Percentiles rank a stretch among this genome's conserved stretches.
Evolutionary conservation across 2,113 vertebrate genomes (phyloP).

Genomic region (Porphyrio hochstetteri): DNA sequence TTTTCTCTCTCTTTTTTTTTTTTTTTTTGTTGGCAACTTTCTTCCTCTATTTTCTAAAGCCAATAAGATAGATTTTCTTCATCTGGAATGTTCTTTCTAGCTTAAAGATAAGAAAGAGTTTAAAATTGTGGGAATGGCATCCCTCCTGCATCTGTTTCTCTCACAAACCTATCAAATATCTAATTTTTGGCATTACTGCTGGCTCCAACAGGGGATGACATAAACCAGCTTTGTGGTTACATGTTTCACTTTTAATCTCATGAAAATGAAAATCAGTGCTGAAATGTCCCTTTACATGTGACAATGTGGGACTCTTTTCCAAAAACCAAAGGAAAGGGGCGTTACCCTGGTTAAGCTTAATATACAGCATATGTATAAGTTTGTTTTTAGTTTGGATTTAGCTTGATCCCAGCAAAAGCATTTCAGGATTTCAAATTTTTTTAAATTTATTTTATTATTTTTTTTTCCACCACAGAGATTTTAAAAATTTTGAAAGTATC

Average conservation of each 20-base stretch:
- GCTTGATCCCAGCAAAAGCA: slow-evolving; percentile 39
- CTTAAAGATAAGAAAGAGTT: slow-evolving; percentile 88
- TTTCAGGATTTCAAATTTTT: neutral
- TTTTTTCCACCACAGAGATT: slow-evolving; percentile 15
- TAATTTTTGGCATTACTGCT: slow-evolving; percentile 87
- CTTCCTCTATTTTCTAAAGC: slow-evolving; percentile 76
- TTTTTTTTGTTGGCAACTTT: slow-evolving; percentile 75
- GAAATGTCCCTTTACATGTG: slow-evolving; percentile 82
- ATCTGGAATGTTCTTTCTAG: slow-evolving; percentile 84
- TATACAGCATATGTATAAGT: slow-evolving; percentile 74
- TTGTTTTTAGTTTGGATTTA: slow-evolving; percentile 59
- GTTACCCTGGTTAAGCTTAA: slow-evolving; percentile 74
- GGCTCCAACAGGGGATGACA: slow-evolving; percentile 85
- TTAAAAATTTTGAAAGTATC: slow-evolving; percentile 30
- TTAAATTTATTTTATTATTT: neutral
- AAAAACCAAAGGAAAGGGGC: slow-evolving; percentile 75
- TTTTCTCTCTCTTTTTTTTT: neutral
- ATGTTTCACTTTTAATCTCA: slow-evolving; percentile 87
- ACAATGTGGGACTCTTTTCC: slow-evolving; percentile 77
- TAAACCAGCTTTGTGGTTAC: slow-evolving; percentile 91
- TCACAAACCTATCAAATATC: slow-evolving; percentile 91
- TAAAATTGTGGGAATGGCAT: slow-evolving; percentile 91
- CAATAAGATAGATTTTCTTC: slow-evolving; percentile 81
- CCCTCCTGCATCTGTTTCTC: slow-evolving; percentile 86
- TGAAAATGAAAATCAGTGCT: slow-evolving; percentile 83